A percentile compares a stretch with the other conserved stretches of the same genome.
These are phyloP conservation scores for Urocynchramus pylzowi DNA, from an alignment of 2,113 vertebrate species.

Conservation along the genomic window DNA sequence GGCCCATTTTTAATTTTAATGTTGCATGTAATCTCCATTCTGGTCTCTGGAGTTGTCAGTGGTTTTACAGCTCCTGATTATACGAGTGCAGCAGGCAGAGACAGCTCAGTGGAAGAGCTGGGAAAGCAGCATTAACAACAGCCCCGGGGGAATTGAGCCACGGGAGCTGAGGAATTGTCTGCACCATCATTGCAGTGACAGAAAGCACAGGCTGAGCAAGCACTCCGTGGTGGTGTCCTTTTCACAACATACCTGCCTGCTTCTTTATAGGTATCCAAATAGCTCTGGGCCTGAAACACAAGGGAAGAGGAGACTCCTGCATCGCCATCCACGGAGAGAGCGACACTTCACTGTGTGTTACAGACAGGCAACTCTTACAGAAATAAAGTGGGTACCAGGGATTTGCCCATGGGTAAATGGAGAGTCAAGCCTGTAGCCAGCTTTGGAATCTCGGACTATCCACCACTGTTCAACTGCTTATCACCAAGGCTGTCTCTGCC, in stretches of 20 bases:
- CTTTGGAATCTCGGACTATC: not conserved
- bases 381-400: not conserved
- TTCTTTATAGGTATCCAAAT: not conserved
- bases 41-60: constrained; percentile 22
- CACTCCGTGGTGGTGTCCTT: not conserved
- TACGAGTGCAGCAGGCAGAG: not conserved
- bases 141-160: not conserved
- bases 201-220: not conserved
- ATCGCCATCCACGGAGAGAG: not conserved
- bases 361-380: not conserved
- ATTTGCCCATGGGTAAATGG: not conserved
- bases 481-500: not conserved
- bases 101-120: not conserved
- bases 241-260: not conserved
- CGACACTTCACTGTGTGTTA: not conserved
- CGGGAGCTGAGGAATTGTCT: not conserved
- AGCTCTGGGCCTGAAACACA: not conserved
- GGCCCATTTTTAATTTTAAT: constrained; percentile 62
- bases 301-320: not conserved
- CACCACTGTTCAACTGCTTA: not conserved
- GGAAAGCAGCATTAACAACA: not conserved
- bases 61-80: constrained; percentile 19
- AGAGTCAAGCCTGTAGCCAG: not conserved
- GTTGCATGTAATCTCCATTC: constrained; percentile 33
- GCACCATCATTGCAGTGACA: not conserved